Conservation (phyloP, 2,888 invertebrate genomes). For the Zaprionus bogoriensis region DNA sequence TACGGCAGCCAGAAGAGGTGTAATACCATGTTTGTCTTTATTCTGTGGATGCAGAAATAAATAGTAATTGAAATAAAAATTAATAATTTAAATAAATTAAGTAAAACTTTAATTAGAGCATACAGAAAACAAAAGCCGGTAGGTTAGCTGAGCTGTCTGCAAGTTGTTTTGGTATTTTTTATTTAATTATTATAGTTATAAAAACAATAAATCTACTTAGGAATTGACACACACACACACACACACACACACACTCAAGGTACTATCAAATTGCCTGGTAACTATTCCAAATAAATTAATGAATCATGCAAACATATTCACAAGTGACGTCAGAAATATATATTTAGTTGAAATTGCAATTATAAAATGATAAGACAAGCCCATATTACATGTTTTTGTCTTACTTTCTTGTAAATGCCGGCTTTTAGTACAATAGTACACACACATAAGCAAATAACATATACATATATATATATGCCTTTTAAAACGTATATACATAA, state of each 20-base stretch:
- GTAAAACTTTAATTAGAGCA: not conserved
- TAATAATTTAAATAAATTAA: not conserved
- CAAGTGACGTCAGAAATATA: too few relatives aligned
- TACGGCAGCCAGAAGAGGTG: slow-evolving; percentile 95
- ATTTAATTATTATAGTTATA: not conserved
- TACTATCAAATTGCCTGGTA: not conserved
- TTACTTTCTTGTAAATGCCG: too few relatives aligned
- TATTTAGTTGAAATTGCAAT: too few relatives aligned
- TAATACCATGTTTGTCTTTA: slow-evolving; percentile 97
- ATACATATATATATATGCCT: not conserved
- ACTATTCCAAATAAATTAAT: not conserved
- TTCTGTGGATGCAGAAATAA: slow-evolving; percentile 84
- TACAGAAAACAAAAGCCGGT: not conserved
- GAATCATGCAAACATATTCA: not conserved
- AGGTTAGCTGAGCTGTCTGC: too few relatives aligned
- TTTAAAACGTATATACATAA: not conserved
- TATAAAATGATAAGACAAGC: too few relatives aligned
- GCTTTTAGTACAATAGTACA: too few relatives aligned
- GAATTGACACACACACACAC: not conserved
- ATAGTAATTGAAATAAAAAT: not conserved
- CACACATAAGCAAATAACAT: too few relatives aligned
- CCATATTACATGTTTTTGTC: too few relatives aligned
- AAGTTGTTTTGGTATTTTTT: not conserved
- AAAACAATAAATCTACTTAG: too few relatives aligned
- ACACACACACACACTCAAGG: not conserved